Percentiles rank a stretch among this genome's conserved stretches.
These are phyloP conservation scores for Typhlomys cinereus DNA, from an alignment of 2,113 vertebrate species.

Conservation along the genomic window DNA sequence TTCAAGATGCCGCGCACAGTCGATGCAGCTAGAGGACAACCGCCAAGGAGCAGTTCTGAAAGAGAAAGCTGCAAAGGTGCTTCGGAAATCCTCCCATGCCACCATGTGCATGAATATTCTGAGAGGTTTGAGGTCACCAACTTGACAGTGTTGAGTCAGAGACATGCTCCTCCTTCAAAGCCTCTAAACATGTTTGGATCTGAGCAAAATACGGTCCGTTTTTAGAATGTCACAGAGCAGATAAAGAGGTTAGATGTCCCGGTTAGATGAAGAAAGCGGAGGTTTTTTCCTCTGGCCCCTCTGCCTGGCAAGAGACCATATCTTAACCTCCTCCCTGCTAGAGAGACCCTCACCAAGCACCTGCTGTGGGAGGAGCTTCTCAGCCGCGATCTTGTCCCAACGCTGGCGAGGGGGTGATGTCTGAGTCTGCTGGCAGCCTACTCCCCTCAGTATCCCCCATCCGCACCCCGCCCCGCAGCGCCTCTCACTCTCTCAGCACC, in stretches of 20 bases:
- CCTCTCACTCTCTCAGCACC: slow-evolving; percentile 56
- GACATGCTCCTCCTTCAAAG: background rate
- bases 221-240: background rate
- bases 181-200: background rate
- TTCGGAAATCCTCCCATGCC: background rate
- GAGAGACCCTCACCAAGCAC: background rate
- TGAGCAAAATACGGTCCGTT: background rate
- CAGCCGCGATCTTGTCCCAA: no score
- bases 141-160: background rate
- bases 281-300: background rate
- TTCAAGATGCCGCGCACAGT: fast-evolving
- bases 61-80: background rate
- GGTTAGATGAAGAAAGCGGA: background rate
- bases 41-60: background rate
- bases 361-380: background rate
- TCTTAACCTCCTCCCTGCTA: background rate
- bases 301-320: background rate
- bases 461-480: no score
- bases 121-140: background rate
- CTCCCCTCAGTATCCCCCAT: slow-evolving; percentile 64
- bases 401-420: background rate
- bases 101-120: background rate
- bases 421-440: background rate
- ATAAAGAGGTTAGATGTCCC: background rate
- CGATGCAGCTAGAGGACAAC: background rate